Base-by-base conservation (phyloP, 1,140 invertebrate species). In the Akabosia matsudoensis region DNA sequence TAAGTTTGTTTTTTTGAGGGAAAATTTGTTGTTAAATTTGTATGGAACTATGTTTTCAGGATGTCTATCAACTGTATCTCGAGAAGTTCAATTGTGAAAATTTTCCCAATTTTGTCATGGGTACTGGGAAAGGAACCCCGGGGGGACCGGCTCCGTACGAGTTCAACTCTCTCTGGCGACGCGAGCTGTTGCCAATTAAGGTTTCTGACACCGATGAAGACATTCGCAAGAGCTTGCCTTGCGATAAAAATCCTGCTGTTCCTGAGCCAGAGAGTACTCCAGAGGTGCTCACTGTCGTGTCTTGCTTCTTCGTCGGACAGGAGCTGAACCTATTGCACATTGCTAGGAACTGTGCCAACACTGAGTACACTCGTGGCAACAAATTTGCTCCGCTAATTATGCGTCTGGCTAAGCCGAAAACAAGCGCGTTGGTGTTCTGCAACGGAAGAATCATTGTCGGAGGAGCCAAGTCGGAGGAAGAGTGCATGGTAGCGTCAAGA, bases 371-470 rank as follows among this genome's bases (percentile, higher is more conserved):
- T 82, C 88, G 88, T 26, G 88, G 89, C 78, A 7, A n/a, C n/a
- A 86, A 87, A 79, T 89, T 89, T 84, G 88, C 88, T 78, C 88
- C 88, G 30, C 87, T 89, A 10, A 88, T 89, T 34, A 89, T 89
- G 88, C 82, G 88, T 77, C 88, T 89, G 64, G 80, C 88, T 74
- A 85, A 88, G 24, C 88, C 88, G 0, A 81, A 88, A 74, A 88
- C 88, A 31, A 89, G 88, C 37, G 88, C 88, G 26, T 82, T 89
- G n/a, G 88, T 89, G 24, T 89, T 89, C 79, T 86, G 86, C 61
- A 88, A 87, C 52, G 88, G 88, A 1, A 88, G 88, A 82, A 89
- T 89, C 87, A 88, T 89, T 37, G 88, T 88, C 79, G 88, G 88
- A 22, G 88, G 88, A 70, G 88, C 88, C 4, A 89, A 88, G 82